Evolutionary conservation across 2,797 vertebrate species (phyloP).

Genomic region (Mormyrops boulengeri): DNA sequence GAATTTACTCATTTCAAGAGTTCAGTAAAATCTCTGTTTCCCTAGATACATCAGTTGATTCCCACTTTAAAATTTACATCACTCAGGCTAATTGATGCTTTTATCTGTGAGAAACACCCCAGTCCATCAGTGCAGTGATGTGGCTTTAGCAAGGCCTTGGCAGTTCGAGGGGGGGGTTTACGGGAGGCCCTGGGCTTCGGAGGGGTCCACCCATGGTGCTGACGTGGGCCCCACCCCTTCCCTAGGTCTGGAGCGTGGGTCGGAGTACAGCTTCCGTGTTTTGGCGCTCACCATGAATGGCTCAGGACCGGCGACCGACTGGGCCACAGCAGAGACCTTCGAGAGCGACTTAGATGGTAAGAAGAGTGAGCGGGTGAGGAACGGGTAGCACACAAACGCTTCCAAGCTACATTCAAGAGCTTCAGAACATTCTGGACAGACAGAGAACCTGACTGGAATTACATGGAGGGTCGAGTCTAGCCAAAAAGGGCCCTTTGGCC

Average conservation of each 20-base stretch:
- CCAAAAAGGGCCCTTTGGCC: background rate
- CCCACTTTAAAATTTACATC: background rate
- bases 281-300: constrained; percentile 86
- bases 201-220: background rate
- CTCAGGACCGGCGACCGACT: constrained; percentile 84
- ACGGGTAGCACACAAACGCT: background rate
- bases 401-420: background rate
- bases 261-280: constrained; percentile 87
- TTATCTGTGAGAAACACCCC: background rate
- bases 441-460: background rate
- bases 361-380: background rate
- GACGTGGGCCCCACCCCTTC: background rate
- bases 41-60: background rate
- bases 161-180: background rate
- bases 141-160: background rate
- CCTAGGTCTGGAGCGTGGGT: constrained; percentile 83
- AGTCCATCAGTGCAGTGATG: background rate
- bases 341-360: constrained; percentile 96
- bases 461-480: background rate
- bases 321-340: constrained; percentile 84
- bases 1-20: background rate
- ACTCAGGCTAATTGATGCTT: background rate
- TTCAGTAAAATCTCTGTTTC: background rate
- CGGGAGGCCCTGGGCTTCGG: background rate
- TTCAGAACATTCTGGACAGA: background rate